Evolutionary conservation across 2,888 invertebrate species (phyloP).

Genomic region (Drosophila hamatofila): DNA sequence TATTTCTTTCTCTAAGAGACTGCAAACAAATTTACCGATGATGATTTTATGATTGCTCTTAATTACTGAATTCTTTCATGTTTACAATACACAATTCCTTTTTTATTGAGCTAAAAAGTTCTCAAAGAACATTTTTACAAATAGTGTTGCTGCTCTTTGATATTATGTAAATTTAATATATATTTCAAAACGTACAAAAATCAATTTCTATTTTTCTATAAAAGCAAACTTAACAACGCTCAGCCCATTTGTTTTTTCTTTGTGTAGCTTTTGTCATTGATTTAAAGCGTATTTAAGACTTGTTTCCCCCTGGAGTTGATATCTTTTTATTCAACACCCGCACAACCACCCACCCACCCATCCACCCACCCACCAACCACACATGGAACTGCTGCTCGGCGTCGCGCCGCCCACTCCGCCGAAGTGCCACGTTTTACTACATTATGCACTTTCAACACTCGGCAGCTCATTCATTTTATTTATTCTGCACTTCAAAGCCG

Average conservation of each 20-base stretch:
- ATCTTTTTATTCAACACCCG: not conserved
- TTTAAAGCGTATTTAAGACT: conserved; percentile 54
- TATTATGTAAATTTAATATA: not conserved
- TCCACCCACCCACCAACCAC: not conserved
- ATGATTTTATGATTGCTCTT: too few species aligned
- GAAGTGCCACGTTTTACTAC: conserved; percentile 49
- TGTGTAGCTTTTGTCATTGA: conserved; percentile 6
- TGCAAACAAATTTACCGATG: too few species aligned
- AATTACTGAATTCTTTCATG: too few species aligned
- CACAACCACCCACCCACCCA: not conserved
- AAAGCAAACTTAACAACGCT: not conserved
- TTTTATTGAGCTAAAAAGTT: too few species aligned
- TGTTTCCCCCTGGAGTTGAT: conserved; percentile 1
- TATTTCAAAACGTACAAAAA: not conserved
- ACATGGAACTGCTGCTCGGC: not conserved
- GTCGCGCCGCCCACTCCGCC: not conserved
- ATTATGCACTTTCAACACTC: conserved; percentile 77
- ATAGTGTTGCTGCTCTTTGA: not conserved
- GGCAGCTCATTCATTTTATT: conserved; percentile 75
- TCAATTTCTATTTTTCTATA: not conserved
- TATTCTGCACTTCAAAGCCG: conserved; percentile 75
- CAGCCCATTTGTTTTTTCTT: not conserved
- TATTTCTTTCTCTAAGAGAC: too few species aligned
- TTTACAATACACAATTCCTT: too few species aligned
- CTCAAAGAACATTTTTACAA: too few species aligned